Base-by-base conservation (phyloP, 2,888 invertebrate species). In the Elgonia sp. region DNA sequence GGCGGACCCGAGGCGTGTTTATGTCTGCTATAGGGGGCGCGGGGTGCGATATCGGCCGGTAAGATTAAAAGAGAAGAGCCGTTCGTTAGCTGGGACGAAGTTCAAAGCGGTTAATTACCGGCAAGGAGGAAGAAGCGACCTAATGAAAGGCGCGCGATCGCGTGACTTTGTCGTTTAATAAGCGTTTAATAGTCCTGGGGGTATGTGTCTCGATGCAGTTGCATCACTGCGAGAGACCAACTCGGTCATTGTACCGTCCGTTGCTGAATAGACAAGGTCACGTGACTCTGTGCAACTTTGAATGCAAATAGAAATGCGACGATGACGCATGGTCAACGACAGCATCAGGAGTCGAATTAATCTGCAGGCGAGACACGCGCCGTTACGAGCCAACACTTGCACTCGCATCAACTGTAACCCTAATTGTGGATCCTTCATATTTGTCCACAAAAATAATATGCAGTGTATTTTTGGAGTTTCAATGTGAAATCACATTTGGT, bases 31-130 rank as follows among this genome's bases (percentile, higher is more conserved):
- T 63, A 55, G 9, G 12, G 76, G 63, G 76, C 20, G 46, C 46
- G 63, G 76, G 16, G 46, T 14, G 63, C 18, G 10, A 63, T 63
- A 50, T 60, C 62, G 75, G 62, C 8, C 53, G 7, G 39, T 40
- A 42, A 67, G 57, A 79, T 79, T 67, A 67, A 79, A 79, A 67
- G 67, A 79, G 77, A 79, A 79, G 55, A 57, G 67, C 20, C 62
- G 42, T 79, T 79, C 67, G 77, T 79, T 67, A 79, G 67, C 40
- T 18, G 76, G 53, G 76, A 65, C 67, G 18, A 57, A 67, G 67
- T 79, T 67, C 77, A 65, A 77, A 77, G 77, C 63, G n/a, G 77
- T 65, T 77, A 77, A 77, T 77, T 77, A 77, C 14, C 75, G 18
- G 10, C 46, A 42, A 65, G 63, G 40, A 21, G 65, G 39, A 40